Percentiles rank a stretch among this genome's conserved stretches.
Evolutionary conservation across 2,888 invertebrate species (phyloP).

Genomic region (Platynereis dumerilii): DNA sequence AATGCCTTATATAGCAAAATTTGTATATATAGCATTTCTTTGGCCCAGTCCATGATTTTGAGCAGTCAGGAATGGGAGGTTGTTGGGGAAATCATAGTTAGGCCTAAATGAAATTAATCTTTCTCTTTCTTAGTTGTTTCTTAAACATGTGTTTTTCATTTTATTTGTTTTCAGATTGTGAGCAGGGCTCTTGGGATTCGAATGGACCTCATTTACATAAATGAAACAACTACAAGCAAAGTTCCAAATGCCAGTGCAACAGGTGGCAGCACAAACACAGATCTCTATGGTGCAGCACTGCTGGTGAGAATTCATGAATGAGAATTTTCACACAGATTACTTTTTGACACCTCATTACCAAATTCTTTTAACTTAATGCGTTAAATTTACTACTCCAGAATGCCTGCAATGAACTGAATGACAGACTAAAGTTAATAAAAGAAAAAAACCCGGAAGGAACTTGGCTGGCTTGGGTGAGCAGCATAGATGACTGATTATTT

Average conservation of each 20-base stretch:
- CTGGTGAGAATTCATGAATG: slow-evolving; percentile 37
- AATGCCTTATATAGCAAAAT: too few species aligned
- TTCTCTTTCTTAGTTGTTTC: too few species aligned
- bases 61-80: too few species aligned
- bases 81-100: too few species aligned
- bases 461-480: slow-evolving; percentile 10
- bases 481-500: too few species aligned
- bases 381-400: background rate
- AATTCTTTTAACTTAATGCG: too few species aligned
- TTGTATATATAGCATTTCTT: too few species aligned
- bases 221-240: slow-evolving; percentile 50
- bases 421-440: background rate
- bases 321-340: too few species aligned
- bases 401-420: background rate
- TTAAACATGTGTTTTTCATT: too few species aligned
- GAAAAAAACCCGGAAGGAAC: background rate
- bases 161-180: slow-evolving; percentile 72
- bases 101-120: too few species aligned
- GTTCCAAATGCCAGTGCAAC: slow-evolving; percentile 55
- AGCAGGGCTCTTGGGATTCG: slow-evolving; percentile 41
- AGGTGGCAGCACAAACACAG: slow-evolving; percentile 54
- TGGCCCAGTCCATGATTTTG: too few species aligned
- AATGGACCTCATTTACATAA: slow-evolving; percentile 46
- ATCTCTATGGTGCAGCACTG: slow-evolving; percentile 53
- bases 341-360: too few species aligned